Conservation (phyloP, 2,888 invertebrate genomes). For the Leistus spinibarbis region DNA sequence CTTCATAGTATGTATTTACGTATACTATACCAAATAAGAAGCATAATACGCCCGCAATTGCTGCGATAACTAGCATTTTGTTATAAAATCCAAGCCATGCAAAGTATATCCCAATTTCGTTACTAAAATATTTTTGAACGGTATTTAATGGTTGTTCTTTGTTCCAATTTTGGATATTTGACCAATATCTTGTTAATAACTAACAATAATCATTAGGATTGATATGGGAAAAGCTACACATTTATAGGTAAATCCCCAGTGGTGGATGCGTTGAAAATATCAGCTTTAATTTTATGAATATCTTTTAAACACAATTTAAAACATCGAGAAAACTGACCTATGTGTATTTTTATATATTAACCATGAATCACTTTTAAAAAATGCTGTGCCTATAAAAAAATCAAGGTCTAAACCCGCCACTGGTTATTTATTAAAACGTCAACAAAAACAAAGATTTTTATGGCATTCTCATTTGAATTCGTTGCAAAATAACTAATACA, state of each 20-base stretch:
- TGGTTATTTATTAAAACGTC: too few relatives aligned
- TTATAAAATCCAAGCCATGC: slow-evolving; percentile 64
- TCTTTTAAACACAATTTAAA: too few relatives aligned
- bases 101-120: slow-evolving; percentile 64
- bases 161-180: slow-evolving; percentile 60
- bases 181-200: slow-evolving; percentile 66
- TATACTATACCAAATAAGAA: slow-evolving; percentile 52
- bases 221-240: neutral
- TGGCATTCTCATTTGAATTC: too few relatives aligned
- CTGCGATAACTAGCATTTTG: slow-evolving; percentile 58
- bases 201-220: slow-evolving; percentile 46
- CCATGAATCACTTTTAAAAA: too few relatives aligned
- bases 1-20: neutral
- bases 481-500: too few relatives aligned
- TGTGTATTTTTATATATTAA: neutral
- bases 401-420: too few relatives aligned
- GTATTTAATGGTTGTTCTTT: slow-evolving; percentile 67
- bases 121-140: slow-evolving; percentile 63
- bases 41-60: slow-evolving; percentile 57
- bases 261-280: too few relatives aligned
- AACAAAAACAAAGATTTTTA: too few relatives aligned
- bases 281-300: too few relatives aligned
- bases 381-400: too few relatives aligned
- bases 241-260: too few relatives aligned
- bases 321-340: neutral